A percentile compares a stretch with the other conserved stretches of the same genome.
Evolutionary conservation across 1,140 invertebrate species (phyloP).

Genomic region (Dinoponera quadriceps): DNA sequence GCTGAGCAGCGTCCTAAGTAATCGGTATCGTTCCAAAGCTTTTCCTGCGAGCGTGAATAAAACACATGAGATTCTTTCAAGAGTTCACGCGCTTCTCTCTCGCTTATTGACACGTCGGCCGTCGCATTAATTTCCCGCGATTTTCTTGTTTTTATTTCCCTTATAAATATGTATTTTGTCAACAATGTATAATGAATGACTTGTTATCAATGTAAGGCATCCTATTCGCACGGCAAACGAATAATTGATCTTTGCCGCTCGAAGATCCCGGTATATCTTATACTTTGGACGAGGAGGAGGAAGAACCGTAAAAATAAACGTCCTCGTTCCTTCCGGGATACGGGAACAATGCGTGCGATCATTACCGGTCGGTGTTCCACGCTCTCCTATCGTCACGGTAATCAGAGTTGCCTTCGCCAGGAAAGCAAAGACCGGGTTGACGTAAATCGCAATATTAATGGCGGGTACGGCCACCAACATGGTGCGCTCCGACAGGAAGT

Average conservation of each 20-base stretch:
- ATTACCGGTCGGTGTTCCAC: conserved; percentile 58
- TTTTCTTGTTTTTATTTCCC: too few species aligned
- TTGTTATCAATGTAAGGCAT: too few species aligned
- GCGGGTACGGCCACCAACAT: conserved; percentile 89
- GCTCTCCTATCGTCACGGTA: conserved; percentile 78
- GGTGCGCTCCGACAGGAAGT: conserved; percentile 87
- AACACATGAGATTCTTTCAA: conserved; percentile 55
- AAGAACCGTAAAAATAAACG: too few species aligned
- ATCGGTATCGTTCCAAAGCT: conserved; percentile 82
- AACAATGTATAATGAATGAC: too few species aligned
- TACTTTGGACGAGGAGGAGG: too few species aligned
- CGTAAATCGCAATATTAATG: conserved; percentile 90
- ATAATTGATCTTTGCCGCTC: too few species aligned
- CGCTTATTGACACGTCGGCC: neutral
- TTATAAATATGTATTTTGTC: too few species aligned
- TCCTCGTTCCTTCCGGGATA: too few species aligned
- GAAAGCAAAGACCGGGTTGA: conserved; percentile 90
- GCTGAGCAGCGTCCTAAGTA: conserved; percentile 86
- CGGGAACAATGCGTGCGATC: neutral
- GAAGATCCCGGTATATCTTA: too few species aligned
- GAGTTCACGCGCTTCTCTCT: conserved; percentile 11
- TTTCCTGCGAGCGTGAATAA: conserved; percentile 81
- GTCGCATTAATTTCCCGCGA: too few species aligned
- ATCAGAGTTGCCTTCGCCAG: conserved; percentile 87
- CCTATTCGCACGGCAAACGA: too few species aligned